Evolutionary conservation across 1,140 invertebrate species (phyloP).

Genomic region (Berghia stephanieae): DNA sequence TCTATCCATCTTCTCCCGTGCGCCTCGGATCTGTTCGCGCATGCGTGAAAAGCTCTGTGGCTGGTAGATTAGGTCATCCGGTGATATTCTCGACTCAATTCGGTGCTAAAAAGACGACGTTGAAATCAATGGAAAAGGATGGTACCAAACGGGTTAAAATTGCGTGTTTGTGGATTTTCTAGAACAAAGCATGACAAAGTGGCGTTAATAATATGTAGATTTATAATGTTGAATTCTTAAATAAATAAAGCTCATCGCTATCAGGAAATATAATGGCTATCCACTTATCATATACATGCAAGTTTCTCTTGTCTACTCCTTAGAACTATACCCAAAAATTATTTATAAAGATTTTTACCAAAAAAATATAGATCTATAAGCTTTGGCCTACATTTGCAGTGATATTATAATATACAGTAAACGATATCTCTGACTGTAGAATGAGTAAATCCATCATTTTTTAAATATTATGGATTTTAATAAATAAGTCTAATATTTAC

Average conservation of each 20-base stretch:
- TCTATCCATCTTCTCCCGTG: conserved; percentile 51
- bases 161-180: background rate
- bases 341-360: no score
- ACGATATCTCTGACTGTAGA: no score
- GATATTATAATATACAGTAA: no score
- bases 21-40: conserved; percentile 44
- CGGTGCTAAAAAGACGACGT: conserved; percentile 46
- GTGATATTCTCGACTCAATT: conserved; percentile 43
- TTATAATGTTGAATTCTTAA: background rate
- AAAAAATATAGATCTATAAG: no score
- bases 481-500: no score
- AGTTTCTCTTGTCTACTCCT: no score
- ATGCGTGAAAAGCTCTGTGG: conserved; percentile 45
- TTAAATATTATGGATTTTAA: no score
- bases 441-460: no score
- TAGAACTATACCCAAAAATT: no score
- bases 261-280: background rate
- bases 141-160: conserved; percentile 5
- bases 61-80: conserved; percentile 45
- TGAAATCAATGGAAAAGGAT: conserved; percentile 7
- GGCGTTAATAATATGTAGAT: background rate
- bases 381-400: no score
- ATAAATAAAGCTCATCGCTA: background rate
- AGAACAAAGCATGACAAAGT: background rate
- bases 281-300: no score